Base-by-base conservation (phyloP, 2,888 invertebrate species). In the Myopa tessellatipennis region DNA sequence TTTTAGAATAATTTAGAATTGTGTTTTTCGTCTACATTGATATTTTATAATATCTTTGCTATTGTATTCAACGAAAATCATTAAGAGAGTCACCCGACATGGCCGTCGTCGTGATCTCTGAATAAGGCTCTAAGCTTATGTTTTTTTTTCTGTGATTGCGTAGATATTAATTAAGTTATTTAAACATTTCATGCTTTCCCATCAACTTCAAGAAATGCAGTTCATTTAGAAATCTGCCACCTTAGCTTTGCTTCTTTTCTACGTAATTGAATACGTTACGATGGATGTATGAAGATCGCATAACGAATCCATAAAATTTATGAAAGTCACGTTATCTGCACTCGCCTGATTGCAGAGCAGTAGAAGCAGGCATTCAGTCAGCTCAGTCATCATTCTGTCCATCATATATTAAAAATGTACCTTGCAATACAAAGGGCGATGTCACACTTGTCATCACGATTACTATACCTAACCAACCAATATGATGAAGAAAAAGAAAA, bases 301-400 rank as follows among this genome's bases (percentile, higher is more conserved):
- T 74, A 34, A 34, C 52, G n/a, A 63, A 74, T 65, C 74, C 74
- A 50, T 50, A 52, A 63, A 74, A 63, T 50, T 36, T 40, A 65
- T 74, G 74, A 74, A 65, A 74, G 74, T 74, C 74, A 55, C 40
- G 58, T 60, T 40, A 60, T 38, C 38, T 60, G 72, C 58, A 40
- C 38, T 60, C 16, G 60, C 7, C 36, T 74, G 45, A 63, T 63
- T 63, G 73, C 50, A 45, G 34, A n/a, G 26, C 45, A 63, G 8
- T 65, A 52, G 36, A 73, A 73, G 63, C 65, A 8, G 52, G 8
- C n/a, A 18, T 26, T 10, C 68, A 45, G 18, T 7, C 50, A 26
- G 16, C 26, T 12, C 12, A 52, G 26, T 0, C 52, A 50, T 0
- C 52, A 7, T 10, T 45, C 2, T 45, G 45, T 45, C 45, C 7